Evolutionary conservation across 2,797 vertebrate genomes (phyloP), one percentile per base, ranked within the genome.

Genomic region (Salmo trutta): DNA sequence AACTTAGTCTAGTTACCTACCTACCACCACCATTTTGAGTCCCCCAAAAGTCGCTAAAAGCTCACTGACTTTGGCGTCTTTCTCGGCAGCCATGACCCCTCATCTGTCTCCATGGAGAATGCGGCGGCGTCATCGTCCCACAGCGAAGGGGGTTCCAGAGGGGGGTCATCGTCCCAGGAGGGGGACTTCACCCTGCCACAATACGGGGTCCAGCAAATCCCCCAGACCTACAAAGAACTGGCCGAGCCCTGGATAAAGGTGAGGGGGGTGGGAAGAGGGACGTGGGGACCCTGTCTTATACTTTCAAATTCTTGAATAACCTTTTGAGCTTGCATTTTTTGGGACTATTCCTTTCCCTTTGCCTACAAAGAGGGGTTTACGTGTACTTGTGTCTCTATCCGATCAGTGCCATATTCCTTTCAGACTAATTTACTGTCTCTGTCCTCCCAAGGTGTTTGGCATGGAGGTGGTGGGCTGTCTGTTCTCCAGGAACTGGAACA

Each of bases 161-260:
- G 74, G 79, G 80, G 19, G 16, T 21, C 74, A 5, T 56, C 69
- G 2, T 66, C 47, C 16, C 94, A 94, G 79, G 95, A 96, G 0
- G 90, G 89, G 54, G 93, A 88, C 84, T 93, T 96, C 78, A 95
- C 93, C 79, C 94, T 95, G 69, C 94, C 94, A 71, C 94, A 96
- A 74, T 96, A 95, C 33, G 95, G 95, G 64, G 90, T 94, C 65
- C 96, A 96, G 90, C 96, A 96, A 75, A 95, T 97, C 54, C 96
- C 96, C 67, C 89, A 94, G 78, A 87, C 91, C 6, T 97, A 96
- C 77, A 95, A 95, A 75, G 93, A 94, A 75, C 88, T 96, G 82
- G 94, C 96, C 75, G 95, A 97, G 87, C 96, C 96, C 14, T 97
- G 96, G 96, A 95, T 96, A 89, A 96, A 96, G 94, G 96, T 96